Evolutionary conservation across 2,888 invertebrate species (phyloP), one percentile per base, ranked within the genome.

Genomic region (Serripes groenlandicus): DNA sequence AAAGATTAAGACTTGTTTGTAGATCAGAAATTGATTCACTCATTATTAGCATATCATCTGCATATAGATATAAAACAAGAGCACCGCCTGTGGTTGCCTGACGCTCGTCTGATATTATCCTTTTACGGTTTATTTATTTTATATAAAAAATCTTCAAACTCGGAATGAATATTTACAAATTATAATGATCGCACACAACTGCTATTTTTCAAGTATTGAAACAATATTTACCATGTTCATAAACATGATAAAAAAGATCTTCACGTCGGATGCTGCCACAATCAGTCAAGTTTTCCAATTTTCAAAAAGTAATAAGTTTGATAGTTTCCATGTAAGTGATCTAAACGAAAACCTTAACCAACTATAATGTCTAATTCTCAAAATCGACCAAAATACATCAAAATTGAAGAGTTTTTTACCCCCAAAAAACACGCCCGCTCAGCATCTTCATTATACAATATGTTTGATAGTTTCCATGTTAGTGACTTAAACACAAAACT

Each of bases 21-120:
- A 58, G n/a, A 58, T 58, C 58, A 18, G 9, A 7, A 7, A 58
- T 23, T 18, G 15, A 18, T n/a, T 58, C 26, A n/a, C 26, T 23
- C 26, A 58, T 9, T 58, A 58, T 7, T n/a, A 58, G 7, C 58
- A 58, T 58, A n/a, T 58, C 58, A n/a, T 23, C 58, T n/a, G 72
- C 21, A 78, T 42, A 18, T 11, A 42, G 42, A 42, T 11, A 42
- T 42, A 42, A 18, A 11, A 42, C 9, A 18, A 42, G 42, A 42
- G n/a, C n/a, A n/a, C n/a, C n/a, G n/a, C n/a, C n/a, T n/a, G n/a
- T n/a, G n/a, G n/a, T n/a, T n/a, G n/a, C n/a, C n/a, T n/a, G n/a
- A n/a, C n/a, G n/a, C n/a, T n/a, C n/a, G n/a, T n/a, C n/a, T n/a
- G n/a, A n/a, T 9, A 42, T 42, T 11, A 42, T 18, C 18, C 42